phyloP scores from a whole-genome alignment of 2,113 vertebrate genomes.

The Eonycteris spelaea region DNA sequence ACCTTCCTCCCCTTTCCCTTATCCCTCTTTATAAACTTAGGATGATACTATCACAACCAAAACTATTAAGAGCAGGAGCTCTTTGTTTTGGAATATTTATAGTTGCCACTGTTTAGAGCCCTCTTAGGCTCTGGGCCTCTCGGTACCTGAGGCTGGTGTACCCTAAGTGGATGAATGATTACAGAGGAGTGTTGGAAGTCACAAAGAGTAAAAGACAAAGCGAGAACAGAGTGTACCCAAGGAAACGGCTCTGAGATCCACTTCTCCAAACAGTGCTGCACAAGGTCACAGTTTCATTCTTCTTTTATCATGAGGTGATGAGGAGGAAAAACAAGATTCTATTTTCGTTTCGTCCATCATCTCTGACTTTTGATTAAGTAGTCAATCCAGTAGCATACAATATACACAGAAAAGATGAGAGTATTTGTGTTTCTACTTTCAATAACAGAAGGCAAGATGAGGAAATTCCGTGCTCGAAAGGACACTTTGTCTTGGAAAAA shows the following conservation, averaged over 20 bases:
- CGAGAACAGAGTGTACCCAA: constrained; percentile 35
- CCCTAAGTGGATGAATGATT: background rate
- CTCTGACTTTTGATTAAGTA: constrained; percentile 34
- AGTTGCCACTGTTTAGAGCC: background rate
- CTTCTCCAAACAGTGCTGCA: background rate
- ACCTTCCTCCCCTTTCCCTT: background rate
- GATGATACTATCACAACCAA: background rate
- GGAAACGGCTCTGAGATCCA: background rate
- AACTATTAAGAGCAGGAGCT: background rate
- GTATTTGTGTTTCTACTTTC: constrained; percentile 29
- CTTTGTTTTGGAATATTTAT: constrained; percentile 35
- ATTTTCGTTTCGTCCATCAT: constrained; percentile 23
- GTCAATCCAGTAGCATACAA: background rate
- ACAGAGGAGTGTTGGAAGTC: background rate
- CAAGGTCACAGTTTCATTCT: background rate
- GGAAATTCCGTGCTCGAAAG: background rate
- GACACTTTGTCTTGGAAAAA: background rate
- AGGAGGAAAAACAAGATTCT: background rate
- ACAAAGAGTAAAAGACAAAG: background rate
- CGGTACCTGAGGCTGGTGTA: background rate
- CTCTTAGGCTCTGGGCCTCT: constrained; percentile 20
- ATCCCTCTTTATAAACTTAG: background rate
- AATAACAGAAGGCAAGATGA: background rate
- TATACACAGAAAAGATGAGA: background rate
- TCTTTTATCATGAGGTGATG: background rate